Base-by-base conservation (phyloP, 2,888 invertebrate genomes). In the Tetheella fluctuosa region DNA sequence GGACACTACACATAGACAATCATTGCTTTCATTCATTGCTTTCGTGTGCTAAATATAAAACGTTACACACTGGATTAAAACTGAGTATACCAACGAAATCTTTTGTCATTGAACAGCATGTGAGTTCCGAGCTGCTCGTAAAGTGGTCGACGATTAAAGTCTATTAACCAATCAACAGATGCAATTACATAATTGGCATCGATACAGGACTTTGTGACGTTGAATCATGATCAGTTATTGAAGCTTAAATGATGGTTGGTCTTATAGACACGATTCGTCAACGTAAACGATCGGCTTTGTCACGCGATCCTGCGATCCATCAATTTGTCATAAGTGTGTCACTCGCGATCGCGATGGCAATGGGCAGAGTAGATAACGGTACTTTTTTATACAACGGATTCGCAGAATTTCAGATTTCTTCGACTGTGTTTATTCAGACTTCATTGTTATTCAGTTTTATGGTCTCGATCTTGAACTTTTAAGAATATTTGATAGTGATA, bases 1-100 rank as follows among this genome's bases (percentile, higher is more conserved):
- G 79, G 77, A 75, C 76, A 74, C 71, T 70, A 42, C 48, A 48
- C 48, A 48, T 48, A 77, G 72, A 79, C 77, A 77, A 82, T 78
- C 71, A 76, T 79, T 70, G 65, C 62, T 63, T 61, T 62, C 65
- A 68, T 65, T 66, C 65, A 68, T 59, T 59, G 70, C 75, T 74
- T 71, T 72, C 64, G 68, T 60, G 62, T 67, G 67, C 73, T 74
- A 77, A 68, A 73, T 68, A 65, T 69, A 73, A 62, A 59, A 39
- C 59, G 61, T 65, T 67, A 68, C 66, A 63, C 17, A 54, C 54
- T 28, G 59, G 61, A 59, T 64, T 61, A 61, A 60, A 67, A 64
- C 62, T 20, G 48, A n/a, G 64, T 63, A 59, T 59, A 59, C 53
- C 60, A 62, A 65, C 54, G 63, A 63, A 64, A 61, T 58, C 59